phyloP scores from a whole-genome alignment of 2,797 vertebrate species.

The Oreochromis grahami region DNA sequence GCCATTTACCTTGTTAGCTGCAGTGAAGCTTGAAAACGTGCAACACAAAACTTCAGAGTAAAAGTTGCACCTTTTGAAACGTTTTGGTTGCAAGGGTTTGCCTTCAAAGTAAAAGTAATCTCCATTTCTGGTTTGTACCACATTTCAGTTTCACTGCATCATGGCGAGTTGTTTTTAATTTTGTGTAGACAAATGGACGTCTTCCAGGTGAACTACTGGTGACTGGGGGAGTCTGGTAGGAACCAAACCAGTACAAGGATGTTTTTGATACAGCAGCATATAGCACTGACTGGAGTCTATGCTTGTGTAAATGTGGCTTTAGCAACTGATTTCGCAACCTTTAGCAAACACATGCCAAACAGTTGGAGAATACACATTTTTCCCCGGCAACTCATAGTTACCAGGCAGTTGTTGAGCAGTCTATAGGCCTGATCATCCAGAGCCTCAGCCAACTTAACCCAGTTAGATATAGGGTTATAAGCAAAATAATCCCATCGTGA shows the following conservation, averaged over 20 bases:
- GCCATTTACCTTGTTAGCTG: accelerated
- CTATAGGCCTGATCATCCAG: no score
- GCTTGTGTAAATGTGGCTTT: accelerated
- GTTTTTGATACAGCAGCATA: not conserved
- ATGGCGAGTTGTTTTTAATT: not conserved
- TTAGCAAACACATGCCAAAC: not conserved
- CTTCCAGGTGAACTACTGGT: not conserved
- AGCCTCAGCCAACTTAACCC: not conserved
- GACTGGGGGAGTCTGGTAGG: not conserved
- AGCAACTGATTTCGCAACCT: not conserved
- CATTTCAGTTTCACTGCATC: not conserved
- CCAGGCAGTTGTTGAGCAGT: no score
- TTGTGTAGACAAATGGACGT: not conserved
- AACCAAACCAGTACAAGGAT: not conserved
- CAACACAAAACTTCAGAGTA: not conserved
- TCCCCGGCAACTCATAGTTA: no score
- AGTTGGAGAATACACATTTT: not conserved
- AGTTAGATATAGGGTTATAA: not conserved
- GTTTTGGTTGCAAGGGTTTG: accelerated
- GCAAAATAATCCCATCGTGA: not conserved
- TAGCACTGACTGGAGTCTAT: not conserved
- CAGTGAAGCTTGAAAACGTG: not conserved
- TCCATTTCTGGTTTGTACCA: not conserved
- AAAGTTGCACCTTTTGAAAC: not conserved
- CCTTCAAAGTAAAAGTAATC: not conserved